Evolutionary conservation across 2,113 vertebrate genomes (phyloP).

Genomic region (Rhinopomastus cyanomelas): DNA sequence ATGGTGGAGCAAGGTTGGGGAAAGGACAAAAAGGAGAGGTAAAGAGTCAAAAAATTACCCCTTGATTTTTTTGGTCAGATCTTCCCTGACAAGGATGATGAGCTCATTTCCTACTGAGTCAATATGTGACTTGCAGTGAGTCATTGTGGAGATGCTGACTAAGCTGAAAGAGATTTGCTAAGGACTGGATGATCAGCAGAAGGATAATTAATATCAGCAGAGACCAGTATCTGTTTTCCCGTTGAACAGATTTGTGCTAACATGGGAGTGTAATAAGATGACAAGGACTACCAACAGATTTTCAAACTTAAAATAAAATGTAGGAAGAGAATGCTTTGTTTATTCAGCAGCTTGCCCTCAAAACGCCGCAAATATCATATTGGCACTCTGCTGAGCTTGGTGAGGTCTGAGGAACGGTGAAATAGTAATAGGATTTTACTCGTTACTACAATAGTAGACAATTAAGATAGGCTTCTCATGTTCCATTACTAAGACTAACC

Average conservation of each 20-base stretch:
- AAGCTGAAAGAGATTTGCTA: slow-evolving; percentile 49
- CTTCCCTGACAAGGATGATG: slow-evolving; percentile 12
- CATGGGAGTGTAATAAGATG: not conserved
- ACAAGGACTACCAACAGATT: not conserved
- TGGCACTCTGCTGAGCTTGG: not conserved
- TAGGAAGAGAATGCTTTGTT: not conserved
- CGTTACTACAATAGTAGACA: not conserved
- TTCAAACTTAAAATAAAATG: not conserved
- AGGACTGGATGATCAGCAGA: slow-evolving; percentile 42
- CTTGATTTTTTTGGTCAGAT: not conserved
- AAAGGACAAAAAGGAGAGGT: not conserved
- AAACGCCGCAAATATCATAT: not conserved
- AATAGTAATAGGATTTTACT: not conserved
- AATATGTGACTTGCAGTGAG: slow-evolving; percentile 27
- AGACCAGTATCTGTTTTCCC: slow-evolving; percentile 11
- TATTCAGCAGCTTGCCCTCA: not conserved
- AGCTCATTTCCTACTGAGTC: slow-evolving; percentile 60
- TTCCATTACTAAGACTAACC: not conserved
- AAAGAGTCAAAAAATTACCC: slow-evolving; percentile 26
- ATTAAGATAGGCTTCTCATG: not conserved
- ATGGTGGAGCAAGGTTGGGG: not conserved
- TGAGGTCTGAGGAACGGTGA: not conserved
- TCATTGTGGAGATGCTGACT: slow-evolving; percentile 54
- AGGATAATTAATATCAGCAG: slow-evolving; percentile 37
- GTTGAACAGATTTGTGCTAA: not conserved